These are phyloP conservation scores for Amiota minor DNA, from an alignment of 2,888 invertebrate species.

Conservation along the genomic window DNA sequence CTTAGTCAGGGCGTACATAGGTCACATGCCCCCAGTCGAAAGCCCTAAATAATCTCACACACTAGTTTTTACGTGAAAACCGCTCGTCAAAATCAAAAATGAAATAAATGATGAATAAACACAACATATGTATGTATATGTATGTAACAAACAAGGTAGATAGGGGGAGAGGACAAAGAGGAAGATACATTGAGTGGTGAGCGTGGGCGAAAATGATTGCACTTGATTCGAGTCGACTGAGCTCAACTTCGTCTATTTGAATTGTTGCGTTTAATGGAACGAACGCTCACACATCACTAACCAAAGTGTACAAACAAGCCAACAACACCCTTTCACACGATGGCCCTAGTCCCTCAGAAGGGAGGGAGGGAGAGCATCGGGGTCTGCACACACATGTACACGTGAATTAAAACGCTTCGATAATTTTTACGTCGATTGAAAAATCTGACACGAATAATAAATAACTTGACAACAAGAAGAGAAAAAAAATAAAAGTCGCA, in stretches of 20 bases:
- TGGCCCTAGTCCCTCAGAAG: background rate
- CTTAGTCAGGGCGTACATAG: too few species aligned
- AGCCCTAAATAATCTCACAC: background rate
- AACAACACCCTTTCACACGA: too few species aligned
- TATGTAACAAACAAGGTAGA: background rate
- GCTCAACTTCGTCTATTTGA: conserved; percentile 12
- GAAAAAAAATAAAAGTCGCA: background rate
- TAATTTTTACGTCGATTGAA: conserved; percentile 30
- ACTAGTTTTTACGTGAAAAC: background rate
- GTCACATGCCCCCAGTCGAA: background rate
- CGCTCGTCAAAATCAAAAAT: conserved; percentile 19
- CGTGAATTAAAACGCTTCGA: conserved; percentile 28
- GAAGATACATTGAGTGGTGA: background rate
- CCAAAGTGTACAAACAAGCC: conserved; percentile 26
- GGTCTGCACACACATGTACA: background rate
- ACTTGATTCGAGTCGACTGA: background rate
- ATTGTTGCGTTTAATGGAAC: conserved; percentile 30
- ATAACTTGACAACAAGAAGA: conserved; percentile 14
- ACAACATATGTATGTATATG: background rate
- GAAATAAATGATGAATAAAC: conserved; percentile 24
- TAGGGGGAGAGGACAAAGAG: background rate
- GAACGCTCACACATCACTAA: conserved; percentile 28
- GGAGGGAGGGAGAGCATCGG: background rate
- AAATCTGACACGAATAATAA: conserved; percentile 28
- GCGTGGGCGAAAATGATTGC: background rate